phyloP scores from a whole-genome alignment of 2,797 vertebrate species.

The Mus spretus region DNA sequence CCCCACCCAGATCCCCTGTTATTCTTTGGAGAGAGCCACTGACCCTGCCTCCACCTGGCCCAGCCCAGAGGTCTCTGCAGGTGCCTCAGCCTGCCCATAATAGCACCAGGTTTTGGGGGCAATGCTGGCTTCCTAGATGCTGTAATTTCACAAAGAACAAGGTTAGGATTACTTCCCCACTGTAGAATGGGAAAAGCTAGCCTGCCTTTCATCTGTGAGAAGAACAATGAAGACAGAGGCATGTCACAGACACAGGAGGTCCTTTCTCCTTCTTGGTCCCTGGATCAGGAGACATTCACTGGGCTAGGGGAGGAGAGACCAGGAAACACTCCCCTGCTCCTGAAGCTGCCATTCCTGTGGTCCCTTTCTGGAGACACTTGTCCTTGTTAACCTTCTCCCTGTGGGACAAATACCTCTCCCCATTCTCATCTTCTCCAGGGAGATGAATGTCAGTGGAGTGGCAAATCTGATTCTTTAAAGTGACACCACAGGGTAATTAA shows the following conservation, averaged over 20 bases:
- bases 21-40: background rate
- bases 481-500: too few species aligned
- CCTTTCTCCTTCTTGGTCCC: fast-evolving
- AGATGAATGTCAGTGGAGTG: background rate
- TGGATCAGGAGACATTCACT: background rate
- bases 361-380: background rate
- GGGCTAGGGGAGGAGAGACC: fast-evolving
- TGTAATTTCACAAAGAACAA: background rate
- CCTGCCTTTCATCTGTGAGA: background rate
- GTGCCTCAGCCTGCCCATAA: background rate
- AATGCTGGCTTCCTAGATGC: background rate
- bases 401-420: background rate
- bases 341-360: background rate
- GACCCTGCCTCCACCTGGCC: background rate
- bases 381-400: background rate
- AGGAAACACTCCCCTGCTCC: background rate
- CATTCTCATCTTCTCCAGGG: background rate
- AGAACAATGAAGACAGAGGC: background rate
- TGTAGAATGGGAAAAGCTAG: background rate
- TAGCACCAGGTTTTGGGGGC: background rate
- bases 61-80: background rate
- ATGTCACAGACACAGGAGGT: background rate
- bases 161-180: background rate
- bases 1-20: background rate
- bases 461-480: background rate